Conservation (phyloP, 2,888 invertebrate species). For the Miltochrista miniata region DNA sequence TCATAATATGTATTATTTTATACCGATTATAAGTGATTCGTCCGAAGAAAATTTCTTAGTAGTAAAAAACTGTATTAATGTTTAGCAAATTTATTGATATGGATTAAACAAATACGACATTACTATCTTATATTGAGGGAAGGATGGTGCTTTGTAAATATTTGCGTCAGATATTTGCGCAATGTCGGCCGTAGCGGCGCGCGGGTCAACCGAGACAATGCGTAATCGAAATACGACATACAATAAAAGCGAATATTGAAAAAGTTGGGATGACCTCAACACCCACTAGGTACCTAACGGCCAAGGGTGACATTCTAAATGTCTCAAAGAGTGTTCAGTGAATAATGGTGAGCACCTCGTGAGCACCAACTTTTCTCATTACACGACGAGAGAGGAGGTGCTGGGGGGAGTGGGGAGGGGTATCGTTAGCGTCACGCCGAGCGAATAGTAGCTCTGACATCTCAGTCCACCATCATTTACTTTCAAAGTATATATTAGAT, state of each 20-base stretch:
- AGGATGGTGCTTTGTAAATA: neutral
- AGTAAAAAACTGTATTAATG: too few relatives aligned
- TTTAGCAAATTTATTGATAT: neutral
- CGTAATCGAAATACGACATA: slow-evolving; percentile 1
- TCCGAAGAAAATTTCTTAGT: too few relatives aligned
- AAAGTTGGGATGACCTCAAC: slow-evolving; percentile 18
- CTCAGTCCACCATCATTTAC: neutral
- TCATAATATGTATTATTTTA: too few relatives aligned
- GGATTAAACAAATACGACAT: neutral
- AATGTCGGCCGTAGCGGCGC: neutral
- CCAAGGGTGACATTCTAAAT: slow-evolving; percentile 25
- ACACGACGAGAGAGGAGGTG: slow-evolving; percentile 5
- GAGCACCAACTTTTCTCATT: slow-evolving; percentile 39
- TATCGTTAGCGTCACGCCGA: slow-evolving; percentile 4
- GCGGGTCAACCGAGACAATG: slow-evolving; percentile 2
- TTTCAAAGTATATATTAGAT: too few relatives aligned
- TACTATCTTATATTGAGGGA: neutral
- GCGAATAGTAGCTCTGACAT: neutral
- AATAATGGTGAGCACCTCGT: slow-evolving; percentile 32
- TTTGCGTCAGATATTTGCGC: neutral
- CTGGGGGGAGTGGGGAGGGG: neutral
- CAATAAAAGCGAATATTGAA: slow-evolving; percentile 22
- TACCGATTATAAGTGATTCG: neutral
- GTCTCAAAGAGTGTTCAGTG: slow-evolving; percentile 34
- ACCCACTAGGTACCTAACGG: slow-evolving; percentile 16